Base-by-base conservation (phyloP, 2,797 vertebrate genomes). In the Tadarida brasiliensis region DNA sequence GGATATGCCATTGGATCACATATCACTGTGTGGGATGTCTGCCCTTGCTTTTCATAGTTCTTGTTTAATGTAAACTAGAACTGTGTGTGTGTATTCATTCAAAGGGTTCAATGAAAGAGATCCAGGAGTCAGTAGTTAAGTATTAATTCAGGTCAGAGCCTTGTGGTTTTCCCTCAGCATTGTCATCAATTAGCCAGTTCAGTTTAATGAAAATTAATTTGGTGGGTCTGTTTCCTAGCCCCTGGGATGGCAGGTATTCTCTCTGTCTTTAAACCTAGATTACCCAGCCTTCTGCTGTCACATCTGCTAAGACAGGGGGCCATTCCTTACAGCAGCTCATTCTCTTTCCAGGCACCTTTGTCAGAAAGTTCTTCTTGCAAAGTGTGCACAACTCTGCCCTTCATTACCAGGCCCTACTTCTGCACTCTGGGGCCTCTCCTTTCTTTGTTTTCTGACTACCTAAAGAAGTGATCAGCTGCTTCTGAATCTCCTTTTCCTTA, bases 401-500 rank as follows among this genome's bases (percentile, higher is more conserved):
- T 33, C 7, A 2, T 26, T 15, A 2, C 70, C 11, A 67, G 30
- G 33, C 28, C 39, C 74, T 35, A 33, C 59, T 87, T 39, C 59
- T 74, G 35, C 9, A 26, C 7, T 39, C 9, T 28, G 35, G 54
- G 57, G 10, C 68, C 26, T 86, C 5, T 11, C 20, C 81, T 33
- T 44, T 30, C 51, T 49, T 54, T 59, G 33, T 81, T 90, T 87
- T 26, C 39, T 83, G 11, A 91, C 14, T n/a, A 17, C 9, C 16
- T 16, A 30, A n/a, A 86, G 59, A 77, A 74, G 54, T 35, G 35
- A 19, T 65, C 51, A 6, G 19, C 44, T 65, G 22, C 26, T 59
- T 51, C 74, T 65, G 47, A 85, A 51, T 80, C 84, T 24, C 51
- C 59, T 80, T 56, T 61, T 76, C 71, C 77, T 73, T 20, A 77